A percentile compares a stretch with the other conserved stretches of the same genome.
Conservation (phyloP, 2,888 invertebrate species). For the Synanthedon myopaeformis region DNA sequence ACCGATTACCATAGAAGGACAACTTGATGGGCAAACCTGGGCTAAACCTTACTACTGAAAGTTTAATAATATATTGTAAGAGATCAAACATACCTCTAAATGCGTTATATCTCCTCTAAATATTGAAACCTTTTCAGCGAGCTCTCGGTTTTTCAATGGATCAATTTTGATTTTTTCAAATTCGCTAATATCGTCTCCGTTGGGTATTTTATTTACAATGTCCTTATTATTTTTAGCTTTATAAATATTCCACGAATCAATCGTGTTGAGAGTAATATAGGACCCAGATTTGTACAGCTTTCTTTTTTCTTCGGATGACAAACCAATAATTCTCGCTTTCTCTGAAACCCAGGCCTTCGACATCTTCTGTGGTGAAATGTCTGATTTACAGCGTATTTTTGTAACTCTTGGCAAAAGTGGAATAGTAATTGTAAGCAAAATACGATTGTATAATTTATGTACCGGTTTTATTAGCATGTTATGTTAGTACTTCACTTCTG, state of each 20-base stretch:
- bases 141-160: constrained; percentile 34
- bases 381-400: neutral
- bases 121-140: constrained; percentile 74
- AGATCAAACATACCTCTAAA: constrained; percentile 68
- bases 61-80: too few species aligned
- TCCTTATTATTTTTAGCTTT: constrained; percentile 39
- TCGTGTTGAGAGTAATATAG: constrained; percentile 44
- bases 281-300: constrained; percentile 51
- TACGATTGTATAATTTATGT: too few species aligned
- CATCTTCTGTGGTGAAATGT: neutral
- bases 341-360: constrained; percentile 19
- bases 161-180: constrained; percentile 40
- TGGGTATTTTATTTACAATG: constrained; percentile 36
- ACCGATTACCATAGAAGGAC: too few species aligned
- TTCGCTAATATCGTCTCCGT: constrained; percentile 37
- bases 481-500: too few species aligned
- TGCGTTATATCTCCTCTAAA: constrained; percentile 86
- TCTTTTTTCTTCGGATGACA: constrained; percentile 67
- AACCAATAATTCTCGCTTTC: constrained; percentile 62
- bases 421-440: too few species aligned
- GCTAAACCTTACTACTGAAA: too few species aligned
- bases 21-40: too few species aligned
- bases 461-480: too few species aligned
- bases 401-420: neutral
- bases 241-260: constrained; percentile 71